These are phyloP conservation scores for Acropora yongei DNA, from an alignment of 64 coral and sea anemone species.

Conservation along the genomic window DNA sequence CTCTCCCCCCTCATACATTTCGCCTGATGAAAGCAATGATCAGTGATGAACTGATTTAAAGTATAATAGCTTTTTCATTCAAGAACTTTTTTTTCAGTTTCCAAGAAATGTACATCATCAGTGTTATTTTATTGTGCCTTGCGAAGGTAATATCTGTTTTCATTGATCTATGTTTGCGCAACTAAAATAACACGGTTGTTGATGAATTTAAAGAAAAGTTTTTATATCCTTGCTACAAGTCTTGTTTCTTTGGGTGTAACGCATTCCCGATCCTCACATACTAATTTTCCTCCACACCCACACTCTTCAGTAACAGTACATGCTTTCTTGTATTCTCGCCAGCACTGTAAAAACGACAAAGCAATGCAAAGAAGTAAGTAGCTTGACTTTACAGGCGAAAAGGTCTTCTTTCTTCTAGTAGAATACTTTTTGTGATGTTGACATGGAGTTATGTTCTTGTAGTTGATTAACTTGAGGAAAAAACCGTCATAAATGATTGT, in stretches of 20 bases:
- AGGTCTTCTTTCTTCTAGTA: no score
- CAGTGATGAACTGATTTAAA: no score
- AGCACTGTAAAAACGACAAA: constrained; percentile 6
- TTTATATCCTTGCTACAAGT: background rate
- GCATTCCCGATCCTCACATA: constrained; percentile 25
- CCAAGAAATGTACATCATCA: constrained; percentile 28
- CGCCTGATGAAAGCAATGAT: no score
- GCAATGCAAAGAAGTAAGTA: background rate
- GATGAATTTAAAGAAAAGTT: background rate
- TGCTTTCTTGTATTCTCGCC: background rate
- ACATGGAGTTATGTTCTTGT: no score
- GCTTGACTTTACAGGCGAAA: no score
- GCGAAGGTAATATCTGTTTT: background rate
- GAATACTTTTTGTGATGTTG: no score
- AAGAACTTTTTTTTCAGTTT: background rate
- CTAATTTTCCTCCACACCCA: background rate
- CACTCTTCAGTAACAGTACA: background rate
- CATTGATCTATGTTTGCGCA: background rate
- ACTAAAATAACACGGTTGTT: background rate
- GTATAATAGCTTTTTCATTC: background rate
- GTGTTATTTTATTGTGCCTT: background rate
- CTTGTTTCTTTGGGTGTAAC: background rate
- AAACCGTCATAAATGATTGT: no score
- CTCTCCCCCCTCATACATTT: no score
- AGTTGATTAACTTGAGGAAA: no score